Evolutionary conservation across 1,140 invertebrate genomes (phyloP), one percentile per base, ranked within the genome.

Genomic region (Bombus sylvicola): DNA sequence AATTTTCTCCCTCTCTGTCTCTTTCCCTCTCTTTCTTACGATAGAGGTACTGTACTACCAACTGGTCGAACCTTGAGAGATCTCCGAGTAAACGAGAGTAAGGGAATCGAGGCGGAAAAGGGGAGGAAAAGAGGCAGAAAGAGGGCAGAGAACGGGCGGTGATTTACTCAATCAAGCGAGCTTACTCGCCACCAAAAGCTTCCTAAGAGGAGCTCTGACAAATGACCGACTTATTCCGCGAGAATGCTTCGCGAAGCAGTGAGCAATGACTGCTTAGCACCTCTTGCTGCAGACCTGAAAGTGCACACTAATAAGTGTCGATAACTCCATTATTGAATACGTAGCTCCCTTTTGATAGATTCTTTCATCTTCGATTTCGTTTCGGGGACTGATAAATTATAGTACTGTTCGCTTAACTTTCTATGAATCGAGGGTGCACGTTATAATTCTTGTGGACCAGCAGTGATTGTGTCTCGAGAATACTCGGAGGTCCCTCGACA

Each of bases 151-250:
- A 68, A 68, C 71, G 64, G 74, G 73, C 71, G 53, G 81, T 75
- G 76, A 90, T 90, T 90, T 88, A 83, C 88, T 90, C 83, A 76
- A 88, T 90, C 79, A 76, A 75, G 82, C 82, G 76, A 86, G 59
- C 66, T 88, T 75, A 72, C 79, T 76, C 71, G 71, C 85, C 74
- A 22, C 43, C 74, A 68, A 80, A 80, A 59, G 59, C 81, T 69
- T 59, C 74, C 25, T 31, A 57, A 79, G 68, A 64, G 59, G 37
- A 68, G 74, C 78, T 80, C 87, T 85, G 82, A 90, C 82, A 88
- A 89, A 89, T 69, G 74, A 62, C 68, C 39, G 71, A 83, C 53
- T 85, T 83, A 86, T 90, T 88, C 81, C 80, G 41, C 66, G 31
- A 31, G 75, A 80, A 83, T 85, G 72, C 64, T 18, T 57, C 37